Evolutionary conservation across 2,797 vertebrate genomes (phyloP), one percentile per base, ranked within the genome.

Genomic region (Artibeus lituratus): DNA sequence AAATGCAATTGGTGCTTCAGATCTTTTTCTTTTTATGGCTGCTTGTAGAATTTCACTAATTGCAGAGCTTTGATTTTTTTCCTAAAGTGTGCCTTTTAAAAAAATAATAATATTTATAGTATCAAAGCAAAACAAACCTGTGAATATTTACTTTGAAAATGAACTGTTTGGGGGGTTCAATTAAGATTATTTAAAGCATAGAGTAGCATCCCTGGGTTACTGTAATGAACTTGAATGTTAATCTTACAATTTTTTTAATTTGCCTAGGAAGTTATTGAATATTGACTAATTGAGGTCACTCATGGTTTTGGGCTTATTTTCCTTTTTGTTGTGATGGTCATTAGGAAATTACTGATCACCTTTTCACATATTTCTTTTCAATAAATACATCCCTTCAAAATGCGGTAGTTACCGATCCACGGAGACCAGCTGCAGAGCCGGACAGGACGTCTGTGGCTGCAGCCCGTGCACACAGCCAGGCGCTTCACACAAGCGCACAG

Each of bases 401-500:
- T 16, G 24, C 3, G 44, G 44, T 21, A 5, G 78, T 21, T 76
- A 14, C 59, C 10, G 35, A 0, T 22, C 29, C 39, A 26, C 11
- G 35, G 51, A 21, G 24, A 7, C n/a, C 24, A 47, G 47, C 16
- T 69, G 16, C 49, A 77, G 26, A 51, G 3, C 37, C n/a, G 26
- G 83, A 55, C 37, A 59, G 11, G 37, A n/a, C 47, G 11, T 10
- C 35, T 14, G 70, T 26, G 5, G 2, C 47, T 0, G 10, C 14
- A 32, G 14, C 47, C 14, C 4, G 3, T 0, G 16, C 39, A 35
- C 39, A 32, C 49, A 7, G 49, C 14, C 42, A 1, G 3, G 0
- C 5, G 22, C 12, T 11, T 42, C 70, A 19, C n/a, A 9, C 22
- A 15, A 7, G 12, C 8, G 24, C 87, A 37, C 24, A 5, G 87